Conservation (phyloP, 2,113 vertebrate species). For the Megaceryle torquata region DNA sequence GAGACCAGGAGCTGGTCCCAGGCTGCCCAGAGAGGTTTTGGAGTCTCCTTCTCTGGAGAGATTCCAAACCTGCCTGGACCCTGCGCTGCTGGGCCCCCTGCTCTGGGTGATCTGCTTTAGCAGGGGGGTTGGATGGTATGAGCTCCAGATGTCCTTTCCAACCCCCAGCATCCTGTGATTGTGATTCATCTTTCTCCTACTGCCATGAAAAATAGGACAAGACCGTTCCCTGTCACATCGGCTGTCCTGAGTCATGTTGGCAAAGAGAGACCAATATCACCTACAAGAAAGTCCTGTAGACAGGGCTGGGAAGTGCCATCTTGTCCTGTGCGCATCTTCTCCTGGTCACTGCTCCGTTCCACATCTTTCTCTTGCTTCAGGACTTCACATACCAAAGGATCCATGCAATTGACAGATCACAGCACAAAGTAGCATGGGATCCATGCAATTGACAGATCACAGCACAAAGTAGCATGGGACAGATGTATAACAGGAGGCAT, state of each 20-base stretch:
- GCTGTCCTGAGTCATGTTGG: not conserved
- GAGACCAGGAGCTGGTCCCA: too few relatives aligned
- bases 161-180: too few relatives aligned
- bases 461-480: not conserved
- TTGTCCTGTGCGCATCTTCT: not conserved
- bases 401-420: not conserved
- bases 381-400: not conserved
- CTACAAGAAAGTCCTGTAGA: not conserved
- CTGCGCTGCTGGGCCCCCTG: too few relatives aligned
- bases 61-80: too few relatives aligned
- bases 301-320: not conserved
- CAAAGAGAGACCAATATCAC: not conserved
- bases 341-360: not conserved
- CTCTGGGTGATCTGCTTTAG: too few relatives aligned
- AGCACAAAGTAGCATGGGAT: not conserved
- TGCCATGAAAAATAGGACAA: not conserved
- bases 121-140: too few relatives aligned
- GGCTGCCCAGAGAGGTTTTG: too few relatives aligned
- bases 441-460: not conserved
- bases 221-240: fast-evolving
- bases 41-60: too few relatives aligned
- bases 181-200: not conserved
- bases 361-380: not conserved
- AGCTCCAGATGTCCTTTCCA: too few relatives aligned
- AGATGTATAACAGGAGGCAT: not conserved